Evolutionary conservation across 2,888 invertebrate genomes (phyloP), one percentile per base, ranked within the genome.

Genomic region (Vanessa cardui): DNA sequence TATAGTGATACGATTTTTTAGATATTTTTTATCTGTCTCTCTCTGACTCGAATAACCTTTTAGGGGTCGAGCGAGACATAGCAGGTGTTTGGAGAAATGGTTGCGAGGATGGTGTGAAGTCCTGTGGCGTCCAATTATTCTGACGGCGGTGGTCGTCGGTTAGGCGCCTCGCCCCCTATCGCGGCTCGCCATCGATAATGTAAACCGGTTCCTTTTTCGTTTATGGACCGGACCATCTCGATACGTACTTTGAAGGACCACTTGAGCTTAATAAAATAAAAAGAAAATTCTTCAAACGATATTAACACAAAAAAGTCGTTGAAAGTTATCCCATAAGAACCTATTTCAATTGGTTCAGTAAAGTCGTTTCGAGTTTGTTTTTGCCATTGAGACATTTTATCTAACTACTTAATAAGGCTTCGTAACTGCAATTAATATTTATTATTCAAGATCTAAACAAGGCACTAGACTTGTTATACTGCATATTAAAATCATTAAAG

Each of bases 101-200:
- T 73, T 70, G 70, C 70, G 71, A 70, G 75, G 78, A 81, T 88
- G 87, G 92, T 92, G 92, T 92, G 91, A 92, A 92, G 90, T 92
- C 92, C 92, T 83, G 92, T 81, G 88, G 92, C 86, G 91, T 83
- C 90, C 92, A 92, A 92, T 92, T 92, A 92, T 87, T 87, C 85
- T 83, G 86, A 78, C 84, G 81, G 88, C 90, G 89, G 89, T 86
- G 90, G 89, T 86, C 88, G 88, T 80, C 86, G 78, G 79, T 82
- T 84, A 85, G 90, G 90, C 90, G 91, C 90, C 90, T 80, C 80
- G 83, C 84, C 84, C 85, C 88, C 83, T 91, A 92, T 92, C 91
- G 88, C 86, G 85, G 84, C 88, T 87, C 84, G 89, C 89, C 90
- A 92, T 92, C 92, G 89, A 90, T 89, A 86, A 86, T 78, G 78